A percentile compares a stretch with the other conserved stretches of the same genome.
Conservation (phyloP, 2,797 vertebrate species). For the Lycodopsis pacificus region DNA sequence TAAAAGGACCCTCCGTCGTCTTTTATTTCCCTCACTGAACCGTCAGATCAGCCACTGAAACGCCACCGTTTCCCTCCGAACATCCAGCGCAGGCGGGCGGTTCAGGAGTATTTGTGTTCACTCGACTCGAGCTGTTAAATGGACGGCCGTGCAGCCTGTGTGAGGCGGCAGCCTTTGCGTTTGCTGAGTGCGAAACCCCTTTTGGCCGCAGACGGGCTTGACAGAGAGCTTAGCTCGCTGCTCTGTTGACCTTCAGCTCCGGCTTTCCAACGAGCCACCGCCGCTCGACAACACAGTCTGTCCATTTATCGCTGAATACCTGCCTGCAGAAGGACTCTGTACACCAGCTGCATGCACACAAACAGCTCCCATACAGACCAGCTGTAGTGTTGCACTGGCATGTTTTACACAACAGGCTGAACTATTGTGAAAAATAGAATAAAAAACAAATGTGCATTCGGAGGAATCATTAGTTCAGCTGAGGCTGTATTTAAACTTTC, state of each 20-base stretch:
- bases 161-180: conserved; percentile 56
- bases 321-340: conserved; percentile 13
- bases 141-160: conserved; percentile 52
- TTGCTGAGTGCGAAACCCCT: conserved; percentile 60
- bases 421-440: too few species aligned
- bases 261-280: background rate
- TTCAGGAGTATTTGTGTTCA: conserved; percentile 64
- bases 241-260: conserved; percentile 74
- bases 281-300: conserved; percentile 22
- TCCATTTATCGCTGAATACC: conserved; percentile 35
- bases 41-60: conserved; percentile 55
- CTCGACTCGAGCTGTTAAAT: conserved; percentile 57
- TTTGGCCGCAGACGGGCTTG: conserved; percentile 55
- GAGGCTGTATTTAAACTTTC: too few species aligned
- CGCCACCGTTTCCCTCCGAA: conserved; percentile 17
- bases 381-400: background rate
- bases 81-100: conserved; percentile 32
- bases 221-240: conserved; percentile 70
- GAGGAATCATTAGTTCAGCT: too few species aligned
- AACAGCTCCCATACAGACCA: background rate
- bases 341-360: background rate
- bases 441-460: too few species aligned
- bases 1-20: conserved; percentile 19
- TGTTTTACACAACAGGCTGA: background rate
- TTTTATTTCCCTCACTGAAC: conserved; percentile 46